Evolutionary conservation across 2,113 vertebrate species (phyloP).

Genomic region (Progne subis): DNA sequence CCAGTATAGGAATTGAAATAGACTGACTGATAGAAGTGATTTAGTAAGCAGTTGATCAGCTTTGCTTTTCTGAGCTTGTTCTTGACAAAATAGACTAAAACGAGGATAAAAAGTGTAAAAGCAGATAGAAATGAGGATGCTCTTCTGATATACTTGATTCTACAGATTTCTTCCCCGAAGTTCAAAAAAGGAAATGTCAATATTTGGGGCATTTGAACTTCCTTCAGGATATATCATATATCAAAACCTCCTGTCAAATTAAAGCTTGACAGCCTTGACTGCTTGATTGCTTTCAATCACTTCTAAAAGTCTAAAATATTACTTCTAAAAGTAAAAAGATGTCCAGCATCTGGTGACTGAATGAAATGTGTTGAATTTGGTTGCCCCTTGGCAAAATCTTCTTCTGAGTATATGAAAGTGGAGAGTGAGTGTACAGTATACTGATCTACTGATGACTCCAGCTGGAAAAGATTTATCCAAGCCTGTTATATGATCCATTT

Average conservation of each 20-base stretch:
- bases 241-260: background rate
- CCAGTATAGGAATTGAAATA: constrained; percentile 28
- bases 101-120: background rate
- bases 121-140: background rate
- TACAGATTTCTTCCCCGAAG: background rate
- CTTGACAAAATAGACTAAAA: background rate
- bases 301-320: background rate
- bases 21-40: background rate
- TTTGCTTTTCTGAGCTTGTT: constrained; percentile 19
- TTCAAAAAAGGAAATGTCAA: background rate
- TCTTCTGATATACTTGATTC: background rate
- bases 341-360: background rate
- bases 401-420: background rate
- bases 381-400: background rate
- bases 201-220: background rate
- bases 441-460: background rate
- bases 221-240: background rate
- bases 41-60: background rate
- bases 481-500: background rate
- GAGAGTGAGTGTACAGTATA: background rate
- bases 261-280: background rate
- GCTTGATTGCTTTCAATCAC: background rate
- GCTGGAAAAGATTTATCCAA: background rate
- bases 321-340: background rate
- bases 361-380: background rate